phyloP scores from a whole-genome alignment of 2,797 vertebrate genomes.

The Crax fasciolata region DNA sequence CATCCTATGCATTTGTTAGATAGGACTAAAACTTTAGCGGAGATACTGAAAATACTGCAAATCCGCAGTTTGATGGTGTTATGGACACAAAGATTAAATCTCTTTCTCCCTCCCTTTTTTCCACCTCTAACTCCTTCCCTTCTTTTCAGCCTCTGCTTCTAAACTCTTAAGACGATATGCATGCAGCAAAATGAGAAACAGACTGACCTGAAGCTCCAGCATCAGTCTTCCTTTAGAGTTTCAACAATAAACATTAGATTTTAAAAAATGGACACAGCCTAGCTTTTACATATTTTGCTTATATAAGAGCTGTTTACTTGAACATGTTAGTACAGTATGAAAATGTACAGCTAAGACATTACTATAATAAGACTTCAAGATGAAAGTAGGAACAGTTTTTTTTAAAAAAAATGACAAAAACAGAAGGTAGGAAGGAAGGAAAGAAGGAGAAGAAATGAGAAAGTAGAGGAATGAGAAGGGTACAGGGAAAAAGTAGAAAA shows the following conservation, averaged over 20 bases:
- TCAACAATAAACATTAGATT: background rate
- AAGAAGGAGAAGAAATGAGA: background rate
- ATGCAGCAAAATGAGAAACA: background rate
- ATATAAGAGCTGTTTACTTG: background rate
- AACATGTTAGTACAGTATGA: background rate
- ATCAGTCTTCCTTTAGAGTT: background rate
- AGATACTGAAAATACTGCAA: background rate
- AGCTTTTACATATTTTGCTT: background rate
- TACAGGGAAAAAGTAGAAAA: background rate
- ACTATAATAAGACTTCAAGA: background rate
- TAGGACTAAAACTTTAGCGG: background rate
- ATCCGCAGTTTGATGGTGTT: background rate
- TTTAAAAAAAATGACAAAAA: background rate
- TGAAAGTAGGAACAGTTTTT: background rate
- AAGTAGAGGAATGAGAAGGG: background rate
- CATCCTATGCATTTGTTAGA: background rate
- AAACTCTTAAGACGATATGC: background rate
- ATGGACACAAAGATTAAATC: background rate
- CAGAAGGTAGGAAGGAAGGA: background rate
- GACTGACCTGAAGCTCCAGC: background rate
- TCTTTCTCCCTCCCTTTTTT: background rate
- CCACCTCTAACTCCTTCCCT: background rate
- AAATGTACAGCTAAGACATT: background rate
- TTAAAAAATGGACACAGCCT: background rate
- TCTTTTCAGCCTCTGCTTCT: background rate